Conservation (phyloP, 2,113 vertebrate species). For the Labeo rohita region DNA sequence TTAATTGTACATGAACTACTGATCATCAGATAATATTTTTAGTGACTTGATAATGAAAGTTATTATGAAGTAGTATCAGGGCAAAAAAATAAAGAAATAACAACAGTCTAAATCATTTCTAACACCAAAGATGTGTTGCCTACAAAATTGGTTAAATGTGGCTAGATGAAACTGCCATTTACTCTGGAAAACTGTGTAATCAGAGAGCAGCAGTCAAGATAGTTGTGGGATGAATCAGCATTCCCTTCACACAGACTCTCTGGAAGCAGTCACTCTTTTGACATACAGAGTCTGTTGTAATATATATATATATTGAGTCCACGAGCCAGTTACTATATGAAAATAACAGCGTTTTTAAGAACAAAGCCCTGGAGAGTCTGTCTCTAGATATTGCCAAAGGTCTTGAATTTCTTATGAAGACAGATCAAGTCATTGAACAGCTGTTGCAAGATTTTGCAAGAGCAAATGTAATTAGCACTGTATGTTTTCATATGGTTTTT, state of each 20-base stretch:
- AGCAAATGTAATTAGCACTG: conserved; percentile 3
- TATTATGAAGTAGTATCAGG: background rate
- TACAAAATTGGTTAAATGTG: background rate
- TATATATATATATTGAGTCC: conserved; percentile 1
- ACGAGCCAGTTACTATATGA: conserved; percentile 8
- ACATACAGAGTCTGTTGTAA: background rate
- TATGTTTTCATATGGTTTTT: background rate
- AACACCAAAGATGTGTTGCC: background rate
- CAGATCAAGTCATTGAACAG: conserved; percentile 35
- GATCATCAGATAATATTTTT: background rate
- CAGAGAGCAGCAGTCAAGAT: background rate
- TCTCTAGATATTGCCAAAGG: conserved; percentile 24
- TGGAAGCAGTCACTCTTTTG: background rate
- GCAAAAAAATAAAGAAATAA: too few species aligned
- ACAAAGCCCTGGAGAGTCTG: conserved; percentile 20
- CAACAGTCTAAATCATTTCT: background rate
- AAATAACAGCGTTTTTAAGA: conserved; percentile 46
- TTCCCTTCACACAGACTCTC: background rate
- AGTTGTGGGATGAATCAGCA: conserved; percentile 17
- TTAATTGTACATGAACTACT: too few species aligned
- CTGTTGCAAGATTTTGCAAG: conserved; percentile 26
- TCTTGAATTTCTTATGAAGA: conserved; percentile 43
- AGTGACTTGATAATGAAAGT: background rate
- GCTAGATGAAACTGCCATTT: background rate
- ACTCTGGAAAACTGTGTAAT: background rate